phyloP scores from a whole-genome alignment of 2,113 vertebrate species.

The Marcusenius ussheri region DNA sequence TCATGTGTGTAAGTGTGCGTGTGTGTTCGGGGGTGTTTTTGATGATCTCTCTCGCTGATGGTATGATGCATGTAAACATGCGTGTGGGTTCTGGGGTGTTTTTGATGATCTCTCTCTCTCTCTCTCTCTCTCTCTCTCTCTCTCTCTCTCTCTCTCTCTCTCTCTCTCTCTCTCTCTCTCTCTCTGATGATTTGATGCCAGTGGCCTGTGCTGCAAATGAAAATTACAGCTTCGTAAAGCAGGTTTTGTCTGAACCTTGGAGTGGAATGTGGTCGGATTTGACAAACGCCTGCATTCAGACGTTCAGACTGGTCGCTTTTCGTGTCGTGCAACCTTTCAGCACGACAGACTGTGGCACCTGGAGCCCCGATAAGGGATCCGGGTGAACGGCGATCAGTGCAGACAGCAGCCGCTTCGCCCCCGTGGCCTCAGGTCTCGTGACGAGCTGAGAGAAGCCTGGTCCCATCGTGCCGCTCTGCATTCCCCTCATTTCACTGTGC shows the following conservation, averaged over 20 bases:
- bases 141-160: too few relatives aligned
- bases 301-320: background rate
- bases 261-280: background rate
- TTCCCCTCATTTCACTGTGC: background rate
- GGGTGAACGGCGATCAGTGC: background rate
- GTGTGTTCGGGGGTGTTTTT: too few relatives aligned
- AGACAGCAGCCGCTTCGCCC: background rate
- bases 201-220: background rate
- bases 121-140: too few relatives aligned
- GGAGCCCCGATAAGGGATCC: background rate
- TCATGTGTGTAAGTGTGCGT: too few relatives aligned
- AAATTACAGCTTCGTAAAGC: background rate
- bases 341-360: background rate
- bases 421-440: background rate
- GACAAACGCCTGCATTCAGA: background rate
- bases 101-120: too few relatives aligned
- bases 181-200: background rate
- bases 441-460: background rate
- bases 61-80: too few relatives aligned
- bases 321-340: background rate
- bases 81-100: too few relatives aligned
- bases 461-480: background rate
- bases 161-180: background rate
- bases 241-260: background rate
- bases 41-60: too few relatives aligned